These are phyloP conservation scores for Drosophila anomalata DNA, from an alignment of 2,888 invertebrate genomes.

Conservation along the genomic window DNA sequence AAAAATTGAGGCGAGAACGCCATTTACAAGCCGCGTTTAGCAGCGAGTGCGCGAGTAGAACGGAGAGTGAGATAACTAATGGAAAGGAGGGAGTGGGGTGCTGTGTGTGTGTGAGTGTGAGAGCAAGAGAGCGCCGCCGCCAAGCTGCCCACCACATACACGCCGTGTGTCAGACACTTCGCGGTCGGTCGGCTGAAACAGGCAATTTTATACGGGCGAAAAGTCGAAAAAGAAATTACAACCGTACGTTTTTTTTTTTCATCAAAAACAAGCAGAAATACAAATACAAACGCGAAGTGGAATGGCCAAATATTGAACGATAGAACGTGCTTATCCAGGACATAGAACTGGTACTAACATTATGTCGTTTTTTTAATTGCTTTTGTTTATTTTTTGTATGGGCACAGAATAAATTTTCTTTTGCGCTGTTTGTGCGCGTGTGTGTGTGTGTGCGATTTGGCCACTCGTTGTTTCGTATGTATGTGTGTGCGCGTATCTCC, in stretches of 20 bases:
- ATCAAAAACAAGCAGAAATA: conserved; percentile 15
- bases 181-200: conserved; percentile 71
- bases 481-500: conserved; percentile 70
- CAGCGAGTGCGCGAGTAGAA: conserved; percentile 46
- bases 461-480: conserved; percentile 61
- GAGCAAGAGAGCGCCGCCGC: conserved; percentile 59
- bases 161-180: conserved; percentile 74
- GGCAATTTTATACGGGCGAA: conserved; percentile 74
- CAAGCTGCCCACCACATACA: conserved; percentile 75
- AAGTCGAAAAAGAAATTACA: conserved; percentile 62
- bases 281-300: conserved; percentile 31
- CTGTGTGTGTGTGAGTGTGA: conserved; percentile 39
- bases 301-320: conserved; percentile 36
- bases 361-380: conserved; percentile 78
- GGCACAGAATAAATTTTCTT: conserved; percentile 74
- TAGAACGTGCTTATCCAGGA: conserved; percentile 63
- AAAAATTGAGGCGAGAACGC: conserved; percentile 65
- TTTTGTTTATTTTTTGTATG: conserved; percentile 82
- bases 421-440: conserved; percentile 63
- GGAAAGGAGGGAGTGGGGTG: conserved; percentile 18
- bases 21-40: conserved; percentile 59
- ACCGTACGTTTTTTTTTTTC: conserved; percentile 53
- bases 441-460: conserved; percentile 58
- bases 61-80: conserved; percentile 33
- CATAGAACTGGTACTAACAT: conserved; percentile 71